Conservation (phyloP, 2,113 vertebrate species). For the Butorides virescens region DNA sequence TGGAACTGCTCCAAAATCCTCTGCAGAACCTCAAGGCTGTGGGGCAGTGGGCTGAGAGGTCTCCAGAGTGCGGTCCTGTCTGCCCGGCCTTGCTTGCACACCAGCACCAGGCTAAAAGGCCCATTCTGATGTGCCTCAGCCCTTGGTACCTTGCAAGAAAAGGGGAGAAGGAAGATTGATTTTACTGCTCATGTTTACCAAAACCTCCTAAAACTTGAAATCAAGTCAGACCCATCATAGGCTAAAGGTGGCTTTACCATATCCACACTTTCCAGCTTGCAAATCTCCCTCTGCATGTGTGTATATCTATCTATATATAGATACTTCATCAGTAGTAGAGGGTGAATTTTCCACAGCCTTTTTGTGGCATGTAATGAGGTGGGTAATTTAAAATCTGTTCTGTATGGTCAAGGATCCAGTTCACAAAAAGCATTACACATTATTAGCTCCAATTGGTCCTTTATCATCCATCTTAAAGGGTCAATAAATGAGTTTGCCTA, state of each 20-base stretch:
- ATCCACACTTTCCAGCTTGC: not conserved
- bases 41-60: not conserved
- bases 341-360: not conserved
- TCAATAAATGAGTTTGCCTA: slow-evolving; percentile 50
- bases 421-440: not conserved
- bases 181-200: not conserved
- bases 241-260: not conserved
- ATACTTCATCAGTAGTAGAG: not conserved
- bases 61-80: not conserved
- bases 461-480: slow-evolving; percentile 36
- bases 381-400: slow-evolving; percentile 18
- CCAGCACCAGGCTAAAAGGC: not conserved
- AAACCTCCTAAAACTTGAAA: not conserved
- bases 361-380: not conserved
- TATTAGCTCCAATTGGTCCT: slow-evolving; percentile 33
- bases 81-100: not conserved
- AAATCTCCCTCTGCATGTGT: not conserved
- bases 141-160: not conserved
- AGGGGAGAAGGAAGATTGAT: not conserved
- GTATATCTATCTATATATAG: accelerated
- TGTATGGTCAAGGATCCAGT: not conserved
- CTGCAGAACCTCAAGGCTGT: not conserved
- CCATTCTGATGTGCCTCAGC: not conserved
- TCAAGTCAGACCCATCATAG: not conserved
- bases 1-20: not conserved